Evolutionary conservation across 2,888 invertebrate species (phyloP).

Genomic region (Glyphotaelius pellucidus): DNA sequence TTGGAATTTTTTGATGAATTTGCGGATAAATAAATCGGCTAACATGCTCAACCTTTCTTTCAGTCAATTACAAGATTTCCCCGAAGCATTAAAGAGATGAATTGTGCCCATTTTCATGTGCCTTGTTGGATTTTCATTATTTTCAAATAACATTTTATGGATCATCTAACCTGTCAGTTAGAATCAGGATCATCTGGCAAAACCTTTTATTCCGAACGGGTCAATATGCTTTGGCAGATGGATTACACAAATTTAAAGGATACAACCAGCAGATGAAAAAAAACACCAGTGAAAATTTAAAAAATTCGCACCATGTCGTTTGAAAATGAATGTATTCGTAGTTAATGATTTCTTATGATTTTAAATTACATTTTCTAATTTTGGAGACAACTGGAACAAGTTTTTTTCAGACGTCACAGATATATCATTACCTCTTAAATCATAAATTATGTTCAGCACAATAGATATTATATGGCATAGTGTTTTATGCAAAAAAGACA

Average conservation of each 20-base stretch:
- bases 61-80: constrained; percentile 28
- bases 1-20: not conserved
- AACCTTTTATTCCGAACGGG: constrained; percentile 30
- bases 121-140: constrained; percentile 57
- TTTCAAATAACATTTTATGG: constrained; percentile 58
- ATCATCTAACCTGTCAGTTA: constrained; percentile 58
- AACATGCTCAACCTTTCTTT: not conserved
- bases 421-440: no score
- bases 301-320: not conserved
- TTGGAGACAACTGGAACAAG: no score
- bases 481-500: no score
- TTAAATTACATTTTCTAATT: no score
- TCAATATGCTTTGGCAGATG: constrained; percentile 24
- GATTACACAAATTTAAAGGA: not conserved
- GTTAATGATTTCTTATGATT: not conserved
- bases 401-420: no score
- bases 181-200: constrained; percentile 43
- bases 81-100: constrained; percentile 48
- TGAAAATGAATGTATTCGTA: not conserved
- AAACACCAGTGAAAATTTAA: not conserved
- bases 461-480: no score
- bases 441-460: no score
- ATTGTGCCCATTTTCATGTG: constrained; percentile 48
- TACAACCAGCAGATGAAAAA: not conserved
- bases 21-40: not conserved